Evolutionary conservation across 2,888 invertebrate species (phyloP).

Genomic region (Hylaea fasciaria): DNA sequence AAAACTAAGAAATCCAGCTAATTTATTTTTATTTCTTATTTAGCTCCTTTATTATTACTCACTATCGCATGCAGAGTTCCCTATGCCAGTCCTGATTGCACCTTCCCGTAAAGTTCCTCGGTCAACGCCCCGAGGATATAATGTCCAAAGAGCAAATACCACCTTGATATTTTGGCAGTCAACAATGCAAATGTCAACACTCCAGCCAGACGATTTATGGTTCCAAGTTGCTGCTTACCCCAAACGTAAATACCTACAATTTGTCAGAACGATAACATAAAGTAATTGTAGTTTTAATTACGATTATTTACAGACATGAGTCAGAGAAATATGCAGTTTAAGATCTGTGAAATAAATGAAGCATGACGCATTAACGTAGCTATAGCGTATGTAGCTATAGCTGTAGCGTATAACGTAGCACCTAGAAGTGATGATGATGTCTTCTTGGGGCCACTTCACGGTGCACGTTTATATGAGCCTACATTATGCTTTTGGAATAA

Average conservation of each 20-base stretch:
- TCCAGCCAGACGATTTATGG: constrained; percentile 23
- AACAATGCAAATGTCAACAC: constrained; percentile 39
- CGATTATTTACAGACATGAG: constrained; percentile 16
- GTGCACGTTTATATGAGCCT: neutral
- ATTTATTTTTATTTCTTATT: no score
- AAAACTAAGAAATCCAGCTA: no score
- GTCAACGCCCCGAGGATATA: constrained; percentile 18
- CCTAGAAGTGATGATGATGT: constrained; percentile 6
- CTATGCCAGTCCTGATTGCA: no score
- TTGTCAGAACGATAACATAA: constrained; percentile 4
- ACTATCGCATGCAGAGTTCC: no score
- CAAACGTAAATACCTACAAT: neutral
- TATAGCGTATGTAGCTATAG: no score
- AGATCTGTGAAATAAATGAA: constrained; percentile 24
- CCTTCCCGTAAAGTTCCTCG: constrained; percentile 3
- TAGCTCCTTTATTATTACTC: no score
- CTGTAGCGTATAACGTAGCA: no score
- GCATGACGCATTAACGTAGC: constrained; percentile 21
- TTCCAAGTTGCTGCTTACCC: constrained; percentile 25
- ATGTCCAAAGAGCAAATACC: constrained; percentile 33
- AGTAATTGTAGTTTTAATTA: constrained; percentile 4
- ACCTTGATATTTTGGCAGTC: constrained; percentile 37
- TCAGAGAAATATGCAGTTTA: constrained; percentile 20
- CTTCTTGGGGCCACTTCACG: neutral
- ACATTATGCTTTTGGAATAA: no score